phyloP scores from a whole-genome alignment of 1,140 invertebrate species.

The Anoplophora glabripennis region DNA sequence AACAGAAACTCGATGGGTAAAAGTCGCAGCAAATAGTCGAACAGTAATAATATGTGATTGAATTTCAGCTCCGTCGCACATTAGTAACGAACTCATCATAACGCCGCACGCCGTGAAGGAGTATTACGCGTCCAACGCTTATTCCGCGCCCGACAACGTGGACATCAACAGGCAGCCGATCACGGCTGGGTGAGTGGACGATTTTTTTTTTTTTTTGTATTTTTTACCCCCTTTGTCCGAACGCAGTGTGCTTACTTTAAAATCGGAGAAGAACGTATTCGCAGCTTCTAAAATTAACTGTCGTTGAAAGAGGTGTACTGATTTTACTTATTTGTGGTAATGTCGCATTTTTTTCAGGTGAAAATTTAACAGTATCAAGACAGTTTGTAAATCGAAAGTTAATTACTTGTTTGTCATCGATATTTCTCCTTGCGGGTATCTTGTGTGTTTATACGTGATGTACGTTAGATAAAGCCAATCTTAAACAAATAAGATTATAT shows the following conservation, averaged over 20 bases:
- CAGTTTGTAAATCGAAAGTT: neutral
- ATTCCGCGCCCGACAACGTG: conserved; percentile 68
- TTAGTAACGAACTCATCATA: conserved; percentile 51
- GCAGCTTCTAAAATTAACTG: conserved; percentile 1
- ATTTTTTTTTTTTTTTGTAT: no score
- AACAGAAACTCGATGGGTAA: conserved; percentile 49
- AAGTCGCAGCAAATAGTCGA: neutral
- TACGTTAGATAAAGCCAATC: no score
- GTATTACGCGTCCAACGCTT: conserved; percentile 43
- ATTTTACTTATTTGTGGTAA: neutral
- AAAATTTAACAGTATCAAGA: conserved; percentile 8
- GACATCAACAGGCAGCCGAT: conserved; percentile 80
- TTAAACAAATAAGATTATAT: no score
- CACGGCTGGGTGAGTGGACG: conserved; percentile 77
- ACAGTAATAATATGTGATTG: conserved; percentile 1
- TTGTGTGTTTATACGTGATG: no score
- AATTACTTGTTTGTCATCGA: no score
- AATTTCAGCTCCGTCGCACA: conserved; percentile 50
- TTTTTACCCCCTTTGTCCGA: neutral
- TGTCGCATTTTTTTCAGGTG: neutral
- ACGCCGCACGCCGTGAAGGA: conserved; percentile 52
- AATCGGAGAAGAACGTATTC: neutral
- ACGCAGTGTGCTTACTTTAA: conserved; percentile 9
- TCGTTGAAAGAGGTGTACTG: no score
- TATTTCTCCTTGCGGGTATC: no score